Conservation (phyloP, 2,113 vertebrate species). For the Brachyhypopomus gauderio region DNA sequence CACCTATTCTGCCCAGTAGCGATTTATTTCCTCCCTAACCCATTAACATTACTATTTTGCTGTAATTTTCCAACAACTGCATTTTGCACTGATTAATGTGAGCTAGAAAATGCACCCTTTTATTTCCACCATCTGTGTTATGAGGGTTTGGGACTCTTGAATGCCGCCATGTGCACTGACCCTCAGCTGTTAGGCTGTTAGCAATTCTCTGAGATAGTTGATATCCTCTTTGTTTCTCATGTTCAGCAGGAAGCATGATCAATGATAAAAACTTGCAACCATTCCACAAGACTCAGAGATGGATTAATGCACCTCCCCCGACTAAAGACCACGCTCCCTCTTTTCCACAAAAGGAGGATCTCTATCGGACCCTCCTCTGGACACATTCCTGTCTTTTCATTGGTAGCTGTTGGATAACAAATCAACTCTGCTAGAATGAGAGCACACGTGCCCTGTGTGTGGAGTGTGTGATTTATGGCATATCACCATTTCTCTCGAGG, state of each 20-base stretch:
- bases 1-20: background rate
- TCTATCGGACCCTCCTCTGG: background rate
- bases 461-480: slow-evolving; percentile 8
- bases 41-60: slow-evolving; percentile 1
- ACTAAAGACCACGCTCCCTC: slow-evolving; percentile 2
- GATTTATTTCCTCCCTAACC: background rate
- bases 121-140: background rate
- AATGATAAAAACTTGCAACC: background rate
- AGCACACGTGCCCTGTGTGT: slow-evolving; percentile 6
- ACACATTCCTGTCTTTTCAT: background rate
- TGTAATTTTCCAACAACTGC: slow-evolving; percentile 8
- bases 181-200: slow-evolving; percentile 4
- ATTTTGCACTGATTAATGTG: slow-evolving; percentile 4
- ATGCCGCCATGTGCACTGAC: background rate
- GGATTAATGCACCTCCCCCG: slow-evolving; percentile 21
- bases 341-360: background rate
- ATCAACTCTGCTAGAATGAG: background rate
- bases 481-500: background rate
- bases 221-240: background rate
- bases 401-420: background rate
- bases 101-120: background rate
- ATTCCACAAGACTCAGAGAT: background rate
- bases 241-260: background rate
- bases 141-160: background rate
- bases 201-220: background rate